Evolutionary conservation across 2,888 invertebrate species (phyloP).

Genomic region (Ichneumoninae sp.): DNA sequence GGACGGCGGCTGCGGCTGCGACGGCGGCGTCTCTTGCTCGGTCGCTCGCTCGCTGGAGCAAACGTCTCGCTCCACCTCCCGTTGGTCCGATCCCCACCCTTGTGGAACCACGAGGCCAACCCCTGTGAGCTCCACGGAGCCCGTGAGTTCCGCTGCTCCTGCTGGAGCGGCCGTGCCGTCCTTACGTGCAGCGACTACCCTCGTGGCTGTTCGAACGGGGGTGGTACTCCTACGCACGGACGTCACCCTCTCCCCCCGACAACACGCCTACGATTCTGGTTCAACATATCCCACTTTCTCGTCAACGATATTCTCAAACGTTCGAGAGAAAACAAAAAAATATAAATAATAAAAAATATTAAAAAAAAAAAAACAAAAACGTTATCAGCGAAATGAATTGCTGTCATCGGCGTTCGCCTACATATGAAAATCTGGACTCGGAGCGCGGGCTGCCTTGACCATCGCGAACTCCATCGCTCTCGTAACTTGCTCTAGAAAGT

Average conservation of each 20-base stretch:
- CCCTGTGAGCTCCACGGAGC: constrained; percentile 77
- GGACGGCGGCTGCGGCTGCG: constrained; percentile 70
- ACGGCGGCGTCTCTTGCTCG: constrained; percentile 66
- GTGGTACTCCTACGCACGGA: constrained; percentile 82
- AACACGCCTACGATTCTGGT: constrained; percentile 63
- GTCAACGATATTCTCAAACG: constrained; percentile 26
- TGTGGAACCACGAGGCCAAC: constrained; percentile 78
- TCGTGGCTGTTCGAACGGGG: constrained; percentile 73
- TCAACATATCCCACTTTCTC: constrained; percentile 40
- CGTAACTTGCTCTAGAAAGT: constrained; percentile 78
- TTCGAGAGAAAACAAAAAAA: background rate
- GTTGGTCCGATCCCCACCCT: constrained; percentile 73
- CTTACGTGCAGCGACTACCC: constrained; percentile 72
- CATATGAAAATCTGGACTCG: background rate
- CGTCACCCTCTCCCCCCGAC: constrained; percentile 73
- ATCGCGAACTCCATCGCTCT: constrained; percentile 61
- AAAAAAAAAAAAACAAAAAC: background rate
- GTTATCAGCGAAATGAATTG: background rate
- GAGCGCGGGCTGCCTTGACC: constrained; percentile 66
- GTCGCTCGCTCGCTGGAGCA: constrained; percentile 64
- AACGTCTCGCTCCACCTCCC: constrained; percentile 72
- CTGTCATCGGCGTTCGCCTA: constrained; percentile 4
- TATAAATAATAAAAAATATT: too few species aligned
- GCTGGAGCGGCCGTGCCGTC: constrained; percentile 53
- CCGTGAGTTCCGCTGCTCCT: constrained; percentile 76